Percentiles rank a stretch among this genome's conserved stretches.
These are phyloP conservation scores for Synergus itoensis DNA, from an alignment of 2,888 invertebrate genomes.

Conservation along the genomic window DNA sequence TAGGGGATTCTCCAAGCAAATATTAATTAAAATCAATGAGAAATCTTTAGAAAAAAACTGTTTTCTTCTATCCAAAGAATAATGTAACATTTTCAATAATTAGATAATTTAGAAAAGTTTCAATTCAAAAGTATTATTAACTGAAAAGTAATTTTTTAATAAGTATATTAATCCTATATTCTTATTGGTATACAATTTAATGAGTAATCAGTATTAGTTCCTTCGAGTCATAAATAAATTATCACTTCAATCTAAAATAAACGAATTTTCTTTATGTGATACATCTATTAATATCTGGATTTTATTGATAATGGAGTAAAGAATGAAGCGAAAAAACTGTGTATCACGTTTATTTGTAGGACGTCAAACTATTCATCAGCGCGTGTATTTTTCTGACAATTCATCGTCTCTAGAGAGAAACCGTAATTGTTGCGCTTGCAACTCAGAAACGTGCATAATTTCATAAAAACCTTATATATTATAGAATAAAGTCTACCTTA, in stretches of 20 bases:
- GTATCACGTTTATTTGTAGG: constrained; percentile 32
- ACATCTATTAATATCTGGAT: constrained; percentile 10
- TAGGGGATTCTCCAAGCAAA: constrained; percentile 8
- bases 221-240: neutral
- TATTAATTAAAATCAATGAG: constrained; percentile 3
- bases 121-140: too few species aligned
- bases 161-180: too few species aligned
- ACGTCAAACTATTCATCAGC: constrained; percentile 37
- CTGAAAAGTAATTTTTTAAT: too few species aligned
- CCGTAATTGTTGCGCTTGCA: constrained; percentile 25
- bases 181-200: too few species aligned
- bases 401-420: constrained; percentile 33
- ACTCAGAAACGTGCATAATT: constrained; percentile 16
- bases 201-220: neutral
- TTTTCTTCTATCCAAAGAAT: neutral
- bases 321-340: constrained; percentile 30
- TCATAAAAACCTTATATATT: neutral
- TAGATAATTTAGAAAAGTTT: too few species aligned
- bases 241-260: neutral
- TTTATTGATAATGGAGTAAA: constrained; percentile 17
- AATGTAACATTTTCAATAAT: neutral
- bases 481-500: neutral
- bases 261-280: neutral
- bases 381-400: constrained; percentile 34
- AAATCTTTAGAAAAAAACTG: constrained; percentile 1